These are phyloP conservation scores for Xestia c-nigrum DNA, from an alignment of 2,888 invertebrate species.

Conservation along the genomic window DNA sequence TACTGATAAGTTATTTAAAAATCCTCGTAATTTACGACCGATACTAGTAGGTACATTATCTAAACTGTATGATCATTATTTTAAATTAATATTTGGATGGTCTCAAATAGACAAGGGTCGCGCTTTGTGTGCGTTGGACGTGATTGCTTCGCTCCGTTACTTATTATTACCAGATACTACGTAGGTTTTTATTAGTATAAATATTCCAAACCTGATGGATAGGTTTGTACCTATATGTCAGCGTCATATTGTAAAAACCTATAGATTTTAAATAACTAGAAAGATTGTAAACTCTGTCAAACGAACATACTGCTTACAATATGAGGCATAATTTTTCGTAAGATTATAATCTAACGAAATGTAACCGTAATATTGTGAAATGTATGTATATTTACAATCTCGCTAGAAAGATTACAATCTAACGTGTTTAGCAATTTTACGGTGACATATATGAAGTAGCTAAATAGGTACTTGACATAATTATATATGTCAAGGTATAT, in stretches of 20 bases:
- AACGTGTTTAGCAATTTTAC: too few relatives aligned
- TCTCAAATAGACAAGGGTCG: slow-evolving; percentile 42
- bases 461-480: neutral
- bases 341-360: too few relatives aligned
- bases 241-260: too few relatives aligned
- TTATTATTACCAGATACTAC: slow-evolving; percentile 15
- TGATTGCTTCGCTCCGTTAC: slow-evolving; percentile 38
- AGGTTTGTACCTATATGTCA: too few relatives aligned
- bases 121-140: slow-evolving; percentile 37
- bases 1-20: slow-evolving; percentile 37
- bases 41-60: slow-evolving; percentile 13
- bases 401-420: too few relatives aligned
- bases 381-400: too few relatives aligned
- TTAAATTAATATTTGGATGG: slow-evolving; percentile 19
- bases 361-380: too few relatives aligned
- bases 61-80: slow-evolving; percentile 40
- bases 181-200: neutral
- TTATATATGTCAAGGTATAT: neutral
- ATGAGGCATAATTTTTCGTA: too few relatives aligned
- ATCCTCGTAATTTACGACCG: slow-evolving; percentile 10
- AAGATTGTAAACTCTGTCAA: too few relatives aligned
- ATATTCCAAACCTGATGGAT: slow-evolving; percentile 5
- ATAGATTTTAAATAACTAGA: too few relatives aligned
- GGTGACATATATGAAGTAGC: neutral
- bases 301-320: too few relatives aligned